These are phyloP conservation scores for Delia radicum DNA, from an alignment of 1,140 invertebrate genomes.

Conservation along the genomic window DNA sequence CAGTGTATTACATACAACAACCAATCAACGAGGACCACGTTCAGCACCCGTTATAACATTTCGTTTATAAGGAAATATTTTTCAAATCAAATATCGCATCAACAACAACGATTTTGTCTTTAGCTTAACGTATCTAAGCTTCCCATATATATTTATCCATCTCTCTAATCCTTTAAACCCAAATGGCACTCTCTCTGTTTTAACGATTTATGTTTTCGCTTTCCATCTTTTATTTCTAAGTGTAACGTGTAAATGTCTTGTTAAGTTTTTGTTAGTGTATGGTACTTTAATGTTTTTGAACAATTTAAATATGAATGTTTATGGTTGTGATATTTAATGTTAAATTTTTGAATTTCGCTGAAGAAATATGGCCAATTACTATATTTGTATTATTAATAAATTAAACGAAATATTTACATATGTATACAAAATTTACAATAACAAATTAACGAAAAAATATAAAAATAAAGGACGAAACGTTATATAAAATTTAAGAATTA, in stretches of 20 bases:
- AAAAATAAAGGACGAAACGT: background rate
- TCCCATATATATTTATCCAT: too few relatives aligned
- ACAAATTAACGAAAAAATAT: background rate
- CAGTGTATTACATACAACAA: constrained; percentile 35
- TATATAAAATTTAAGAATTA: too few relatives aligned
- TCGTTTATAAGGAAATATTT: constrained; percentile 30
- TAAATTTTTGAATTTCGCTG: background rate
- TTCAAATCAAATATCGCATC: too few relatives aligned
- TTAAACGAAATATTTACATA: background rate
- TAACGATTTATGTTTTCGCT: background rate
- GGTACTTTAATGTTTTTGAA: background rate
- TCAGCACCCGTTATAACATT: constrained; percentile 49
- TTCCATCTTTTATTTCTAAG: background rate
- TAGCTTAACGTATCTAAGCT: too few relatives aligned
- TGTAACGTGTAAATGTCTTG: background rate
- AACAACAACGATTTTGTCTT: too few relatives aligned
- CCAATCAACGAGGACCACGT: constrained; percentile 39
- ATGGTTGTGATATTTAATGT: constrained; percentile 18
- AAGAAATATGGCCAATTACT: background rate
- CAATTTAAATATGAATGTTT: background rate
- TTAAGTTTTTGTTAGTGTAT: background rate
- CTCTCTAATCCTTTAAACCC: too few relatives aligned
- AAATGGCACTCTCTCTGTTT: background rate
- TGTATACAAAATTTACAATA: constrained; percentile 13
- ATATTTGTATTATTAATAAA: background rate